These are phyloP conservation scores for Ceratosolen fusciceps DNA, from an alignment of 1,140 invertebrate genomes.

Conservation along the genomic window DNA sequence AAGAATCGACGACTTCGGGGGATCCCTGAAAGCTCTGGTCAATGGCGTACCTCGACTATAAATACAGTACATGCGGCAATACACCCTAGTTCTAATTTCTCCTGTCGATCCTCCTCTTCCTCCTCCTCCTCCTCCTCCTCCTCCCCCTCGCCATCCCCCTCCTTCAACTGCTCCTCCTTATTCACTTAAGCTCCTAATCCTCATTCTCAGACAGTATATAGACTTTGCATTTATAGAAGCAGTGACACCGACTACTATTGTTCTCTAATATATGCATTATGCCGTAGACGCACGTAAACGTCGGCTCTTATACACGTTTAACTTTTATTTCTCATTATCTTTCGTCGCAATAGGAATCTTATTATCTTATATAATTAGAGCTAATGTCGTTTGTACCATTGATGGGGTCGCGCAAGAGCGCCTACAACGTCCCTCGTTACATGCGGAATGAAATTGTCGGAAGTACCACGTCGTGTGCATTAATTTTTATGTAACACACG, in stretches of 20 bases:
- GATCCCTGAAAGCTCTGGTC: conserved; percentile 47
- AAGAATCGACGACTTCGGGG: conserved; percentile 12
- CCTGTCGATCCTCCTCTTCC: background rate
- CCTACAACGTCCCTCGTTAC: conserved; percentile 31
- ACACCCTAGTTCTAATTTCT: conserved; percentile 26
- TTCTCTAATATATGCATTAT: conserved; percentile 34
- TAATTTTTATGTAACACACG: conserved; percentile 15
- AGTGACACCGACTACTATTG: conserved; percentile 49
- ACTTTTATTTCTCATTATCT: conserved; percentile 31
- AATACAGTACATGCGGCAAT: conserved; percentile 30
- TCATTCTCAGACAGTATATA: conserved; percentile 41
- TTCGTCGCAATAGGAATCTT: conserved; percentile 46
- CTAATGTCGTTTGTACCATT: conserved; percentile 49
- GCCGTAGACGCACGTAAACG: background rate
- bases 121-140: background rate
- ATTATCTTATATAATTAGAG: conserved; percentile 49
- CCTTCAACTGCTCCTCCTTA: background rate
- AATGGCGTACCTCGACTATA: conserved; percentile 38
- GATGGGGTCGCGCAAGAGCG: conserved; percentile 30
- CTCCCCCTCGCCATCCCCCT: background rate
- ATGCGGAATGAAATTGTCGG: conserved; percentile 40
- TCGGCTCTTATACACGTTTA: conserved; percentile 26
- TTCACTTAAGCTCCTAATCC: background rate
- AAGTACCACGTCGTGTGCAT: conserved; percentile 9
- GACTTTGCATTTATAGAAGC: conserved; percentile 49